Base-by-base conservation (phyloP, 2,113 vertebrate species). In the Daubentonia madagascariensis region DNA sequence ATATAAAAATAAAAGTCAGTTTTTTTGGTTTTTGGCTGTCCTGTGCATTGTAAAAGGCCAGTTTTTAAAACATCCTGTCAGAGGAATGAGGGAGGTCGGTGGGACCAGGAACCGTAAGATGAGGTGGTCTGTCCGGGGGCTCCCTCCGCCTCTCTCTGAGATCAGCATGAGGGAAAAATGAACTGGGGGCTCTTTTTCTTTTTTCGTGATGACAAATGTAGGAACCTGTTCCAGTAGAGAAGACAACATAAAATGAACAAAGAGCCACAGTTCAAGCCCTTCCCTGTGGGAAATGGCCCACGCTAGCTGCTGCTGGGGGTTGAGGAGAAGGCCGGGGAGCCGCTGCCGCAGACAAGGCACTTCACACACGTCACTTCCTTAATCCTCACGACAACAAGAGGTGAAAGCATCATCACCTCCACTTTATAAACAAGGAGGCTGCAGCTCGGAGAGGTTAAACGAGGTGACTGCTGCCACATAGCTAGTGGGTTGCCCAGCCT, bases 381-480 rank as follows among this genome's bases (percentile, higher is more conserved):
- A 10, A 50, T 30, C 52, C 65, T 17, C 4, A n/a, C n/a, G n/a
- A n/a, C n/a, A n/a, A n/a, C n/a, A n/a, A n/a, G n/a, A n/a, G n/a
- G n/a, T n/a, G n/a, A n/a, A n/a, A n/a, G n/a, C n/a, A n/a, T n/a
- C n/a, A n/a, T n/a, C n/a, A n/a, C n/a, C 22, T 22, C 57, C 50
- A 43, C 85, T 81, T 50, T 52, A 8, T 52, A 76, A 93, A 73
- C 40, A 52, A 52, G 40, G 59, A 85, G 50, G 65, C 37, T 6
- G 48, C 10, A 6, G 50, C 57, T 85, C 28, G 2, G 28, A 80
- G n/a, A 57, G 48, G 16, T 61, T 45, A 11, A 40, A 40, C 30
- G 28, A 54, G 0, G 8, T 10, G 35, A 28, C 40, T 63, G 57
- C 28, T 3, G 13, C 18, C 76, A 22, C 0, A 32, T 0, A 17